Evolutionary conservation across 1,140 invertebrate species (phyloP).

Genomic region (Brachionus rotundiformis): DNA sequence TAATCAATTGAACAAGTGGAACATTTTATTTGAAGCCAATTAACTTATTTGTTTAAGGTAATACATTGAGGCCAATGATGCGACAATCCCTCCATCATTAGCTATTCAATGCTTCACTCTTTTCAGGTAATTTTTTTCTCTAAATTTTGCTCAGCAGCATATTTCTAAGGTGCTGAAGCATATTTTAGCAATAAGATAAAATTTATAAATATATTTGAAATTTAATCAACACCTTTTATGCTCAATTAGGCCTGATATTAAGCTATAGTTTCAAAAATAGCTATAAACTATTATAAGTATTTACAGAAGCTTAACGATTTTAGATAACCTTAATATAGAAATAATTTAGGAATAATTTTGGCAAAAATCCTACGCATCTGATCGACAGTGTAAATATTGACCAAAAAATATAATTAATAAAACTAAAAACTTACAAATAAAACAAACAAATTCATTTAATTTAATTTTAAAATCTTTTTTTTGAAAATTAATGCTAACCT

Average conservation of each 20-base stretch:
- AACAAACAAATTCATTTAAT: not conserved
- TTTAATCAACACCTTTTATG: slow-evolving; percentile 8
- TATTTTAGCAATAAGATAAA: not conserved
- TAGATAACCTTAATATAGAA: not conserved
- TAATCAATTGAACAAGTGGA: slow-evolving; percentile 3
- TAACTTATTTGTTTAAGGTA: slow-evolving; percentile 17
- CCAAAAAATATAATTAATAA: not conserved
- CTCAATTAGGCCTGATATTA: not conserved
- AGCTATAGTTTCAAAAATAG: not conserved
- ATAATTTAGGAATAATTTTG: no score
- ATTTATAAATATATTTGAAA: not conserved
- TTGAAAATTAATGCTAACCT: not conserved
- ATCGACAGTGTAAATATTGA: not conserved
- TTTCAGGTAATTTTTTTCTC: not conserved
- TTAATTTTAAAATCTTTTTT: not conserved
- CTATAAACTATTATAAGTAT: not conserved
- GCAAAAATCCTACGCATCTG: not conserved
- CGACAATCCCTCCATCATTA: not conserved
- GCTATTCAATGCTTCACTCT: not conserved
- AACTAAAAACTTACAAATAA: not conserved
- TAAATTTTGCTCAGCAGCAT: not conserved
- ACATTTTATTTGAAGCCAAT: not conserved
- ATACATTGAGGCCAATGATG: not conserved
- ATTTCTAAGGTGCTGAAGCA: slow-evolving; percentile 1
- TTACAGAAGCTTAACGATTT: not conserved